phyloP scores from a whole-genome alignment of 2,113 vertebrate species.

The Gymnorhina tibicen region DNA sequence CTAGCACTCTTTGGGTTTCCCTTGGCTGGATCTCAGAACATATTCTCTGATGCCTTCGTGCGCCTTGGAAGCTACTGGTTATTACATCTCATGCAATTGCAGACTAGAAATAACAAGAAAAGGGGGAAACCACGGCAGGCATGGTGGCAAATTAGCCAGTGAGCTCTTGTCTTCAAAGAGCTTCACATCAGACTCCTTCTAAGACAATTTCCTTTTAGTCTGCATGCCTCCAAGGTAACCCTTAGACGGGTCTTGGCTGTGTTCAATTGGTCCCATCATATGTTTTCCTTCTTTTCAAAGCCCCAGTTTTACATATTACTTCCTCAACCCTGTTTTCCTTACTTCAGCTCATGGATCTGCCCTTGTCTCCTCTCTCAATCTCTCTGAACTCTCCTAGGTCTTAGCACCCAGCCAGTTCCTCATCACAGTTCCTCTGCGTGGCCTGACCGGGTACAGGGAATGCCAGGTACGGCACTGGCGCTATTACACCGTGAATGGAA shows the following conservation, averaged over 20 bases:
- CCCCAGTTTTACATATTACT: background rate
- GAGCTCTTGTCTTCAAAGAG: background rate
- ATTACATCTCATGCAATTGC: background rate
- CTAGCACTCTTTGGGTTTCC: background rate
- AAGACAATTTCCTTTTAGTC: background rate
- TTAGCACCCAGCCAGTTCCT: conserved; percentile 78
- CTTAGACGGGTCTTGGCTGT: background rate
- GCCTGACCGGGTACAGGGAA: conserved; percentile 76
- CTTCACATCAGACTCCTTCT: background rate
- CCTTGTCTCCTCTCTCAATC: background rate
- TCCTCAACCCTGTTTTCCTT: background rate
- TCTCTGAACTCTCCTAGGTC: conserved; percentile 69
- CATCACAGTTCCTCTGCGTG: conserved; percentile 77
- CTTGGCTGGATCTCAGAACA: background rate
- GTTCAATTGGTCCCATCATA: background rate
- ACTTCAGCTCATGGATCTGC: background rate
- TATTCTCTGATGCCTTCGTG: background rate
- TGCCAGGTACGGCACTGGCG: conserved; percentile 67
- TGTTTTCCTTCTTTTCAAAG: background rate
- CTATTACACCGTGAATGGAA: conserved; percentile 77
- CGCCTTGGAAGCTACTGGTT: background rate
- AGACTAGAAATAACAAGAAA: background rate
- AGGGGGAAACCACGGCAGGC: background rate
- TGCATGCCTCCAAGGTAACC: background rate
- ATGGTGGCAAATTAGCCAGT: background rate